phyloP scores from a whole-genome alignment of 2,888 invertebrate species.

The Rhagonycha fulva region DNA sequence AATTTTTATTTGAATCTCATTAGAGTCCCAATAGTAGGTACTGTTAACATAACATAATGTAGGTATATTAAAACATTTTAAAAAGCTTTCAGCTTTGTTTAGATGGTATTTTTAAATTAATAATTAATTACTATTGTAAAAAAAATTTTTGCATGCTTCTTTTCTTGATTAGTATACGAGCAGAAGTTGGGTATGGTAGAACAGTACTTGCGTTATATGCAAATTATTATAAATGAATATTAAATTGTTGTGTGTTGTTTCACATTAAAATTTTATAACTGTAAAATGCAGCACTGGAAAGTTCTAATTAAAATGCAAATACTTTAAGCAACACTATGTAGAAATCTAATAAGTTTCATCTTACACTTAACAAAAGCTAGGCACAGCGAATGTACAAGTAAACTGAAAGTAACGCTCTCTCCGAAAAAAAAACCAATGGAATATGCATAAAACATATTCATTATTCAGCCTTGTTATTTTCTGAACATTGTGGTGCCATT shows the following conservation, averaged over 20 bases:
- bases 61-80: too few relatives aligned
- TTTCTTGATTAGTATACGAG: background rate
- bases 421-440: slow-evolving; percentile 31
- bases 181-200: background rate
- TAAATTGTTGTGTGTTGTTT: background rate
- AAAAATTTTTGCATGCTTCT: background rate
- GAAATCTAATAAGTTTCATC: slow-evolving; percentile 30
- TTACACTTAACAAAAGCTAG: slow-evolving; percentile 12
- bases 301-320: background rate
- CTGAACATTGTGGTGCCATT: background rate
- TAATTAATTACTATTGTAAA: too few relatives aligned
- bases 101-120: too few relatives aligned
- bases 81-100: too few relatives aligned
- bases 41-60: too few relatives aligned
- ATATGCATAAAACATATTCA: slow-evolving; percentile 46
- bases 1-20: too few relatives aligned
- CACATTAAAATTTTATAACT: slow-evolving; percentile 14
- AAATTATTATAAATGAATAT: background rate
- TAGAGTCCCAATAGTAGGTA: too few relatives aligned
- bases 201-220: background rate
- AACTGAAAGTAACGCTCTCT: slow-evolving; percentile 28
- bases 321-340: background rate
- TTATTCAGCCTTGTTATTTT: slow-evolving; percentile 43
- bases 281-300: slow-evolving; percentile 15
- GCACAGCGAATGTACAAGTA: slow-evolving; percentile 1